Base-by-base conservation (phyloP, 1,140 invertebrate species). In the Drosophila ohnishii region DNA sequence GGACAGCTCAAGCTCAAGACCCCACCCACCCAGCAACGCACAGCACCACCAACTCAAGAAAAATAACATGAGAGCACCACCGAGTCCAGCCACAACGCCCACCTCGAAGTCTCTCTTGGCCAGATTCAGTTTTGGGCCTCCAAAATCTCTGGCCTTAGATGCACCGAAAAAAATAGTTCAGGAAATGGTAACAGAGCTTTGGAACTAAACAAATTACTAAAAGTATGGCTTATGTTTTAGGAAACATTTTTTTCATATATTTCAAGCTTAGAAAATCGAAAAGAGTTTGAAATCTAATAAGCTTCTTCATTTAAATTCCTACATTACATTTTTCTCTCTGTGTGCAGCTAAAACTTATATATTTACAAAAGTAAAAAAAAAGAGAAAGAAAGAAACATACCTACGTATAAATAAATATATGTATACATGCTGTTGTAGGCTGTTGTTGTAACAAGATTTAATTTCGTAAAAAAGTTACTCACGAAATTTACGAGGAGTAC, bases 401-500 rank as follows among this genome's bases (percentile, higher is more conserved):
- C 47, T 51, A 64, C 42, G 22, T 67, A 50, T 56, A 47, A 78
- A 47, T 76, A 59, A 64, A 66, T 61, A 57, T 28, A 37, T 75
- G 56, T 73, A 51, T 56, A 61, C 51, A 63, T 30, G 64, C 53
- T 65, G 47, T 48, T 78, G 71, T 78, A 42, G 55, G 69, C 69
- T 78, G 78, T 78, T 80, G 84, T 75, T 88, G 84, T 88, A 70
- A 85, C 85, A 89, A 89, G 85, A 89, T 89, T 89, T 89, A 81
- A 89, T 89, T 89, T 89, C 81, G 85, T 89, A 89, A 89, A 89
- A 88, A 89, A 89, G 85, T 89, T 89, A 84, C 81, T 90, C 80
- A 80, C 61, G 73, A 84, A 86, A 89, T 89, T 89, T 89, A 89
- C 67, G 85, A 89, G 85, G 71, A 89, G 85, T 85, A 90, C 85